Base-by-base conservation (phyloP, 2,888 invertebrate genomes). In the Labia minor region DNA sequence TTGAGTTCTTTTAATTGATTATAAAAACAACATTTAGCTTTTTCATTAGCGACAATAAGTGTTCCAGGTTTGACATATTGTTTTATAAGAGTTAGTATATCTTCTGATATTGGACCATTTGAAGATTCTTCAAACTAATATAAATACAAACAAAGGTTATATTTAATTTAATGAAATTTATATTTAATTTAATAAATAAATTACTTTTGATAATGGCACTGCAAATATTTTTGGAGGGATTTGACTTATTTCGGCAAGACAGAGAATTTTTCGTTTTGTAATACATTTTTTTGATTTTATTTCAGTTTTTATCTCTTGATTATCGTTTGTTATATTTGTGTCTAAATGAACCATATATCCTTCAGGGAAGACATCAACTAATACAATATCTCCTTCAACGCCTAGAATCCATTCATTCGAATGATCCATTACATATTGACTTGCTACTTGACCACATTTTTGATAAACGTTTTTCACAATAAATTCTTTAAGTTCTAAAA, bases 301-400 rank as follows among this genome's bases (percentile, higher is more conserved):
- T 10, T 49, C 49, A 10, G 49, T 4, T 49, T 14, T 49, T 2
- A 49, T 49, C 14, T 49, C 49, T 4, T 49, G 49, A 49, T 49
- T 49, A n/a, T 11, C n/a, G 14, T 49, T 2, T 26, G 26, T 6
- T 26, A 19, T 64, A 19, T 10, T 62, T 33, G 81, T 77, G 21
- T 75, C 73, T 66, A 74, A 75, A 62, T 74, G 74, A 18, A 76
- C 80, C 77, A 83, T 85, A 66, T 81, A 77, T 63, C 85, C 85
- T 72, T 82, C 82, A 0, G 87, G 87, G 74, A 84, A 87, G 74
- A 85, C 80, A 71, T 86, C 86, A 0, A 84, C 81, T 11, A 87
- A 76, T n/a, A 87, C 81, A 61, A 87, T 82, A 64, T 80, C 78
- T 71, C 81, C 81, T 37, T 73, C 73, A 0, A 86, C 86, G 0